Conservation (phyloP, 1,140 invertebrate genomes). For the Drosophila sp. region DNA sequence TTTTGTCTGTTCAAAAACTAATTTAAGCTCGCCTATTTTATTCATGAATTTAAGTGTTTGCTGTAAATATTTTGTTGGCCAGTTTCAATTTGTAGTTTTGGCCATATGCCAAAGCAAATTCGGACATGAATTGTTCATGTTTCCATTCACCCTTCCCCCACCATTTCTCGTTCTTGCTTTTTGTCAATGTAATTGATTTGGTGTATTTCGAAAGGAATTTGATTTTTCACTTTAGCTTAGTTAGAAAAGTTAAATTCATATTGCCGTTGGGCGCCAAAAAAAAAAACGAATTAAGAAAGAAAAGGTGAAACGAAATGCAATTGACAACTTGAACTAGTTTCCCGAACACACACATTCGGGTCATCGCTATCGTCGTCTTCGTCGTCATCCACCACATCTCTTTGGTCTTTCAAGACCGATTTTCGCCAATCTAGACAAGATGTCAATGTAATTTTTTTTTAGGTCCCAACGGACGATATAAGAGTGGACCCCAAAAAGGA, state of each 20-base stretch:
- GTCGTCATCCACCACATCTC: constrained; percentile 15
- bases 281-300: not conserved
- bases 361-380: not conserved
- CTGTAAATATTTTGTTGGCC: constrained; percentile 38
- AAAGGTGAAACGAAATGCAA: constrained; percentile 2
- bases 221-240: constrained; percentile 9
- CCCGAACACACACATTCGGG: constrained; percentile 1
- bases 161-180: not conserved
- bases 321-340: constrained; percentile 11
- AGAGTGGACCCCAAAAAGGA: not conserved
- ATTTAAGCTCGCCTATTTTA: constrained; percentile 68
- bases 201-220: not conserved
- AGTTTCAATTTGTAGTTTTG: constrained; percentile 70
- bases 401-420: constrained; percentile 12
- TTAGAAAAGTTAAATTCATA: not conserved
- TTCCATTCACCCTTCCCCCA: not conserved
- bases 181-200: constrained; percentile 12
- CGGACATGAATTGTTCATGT: constrained; percentile 56
- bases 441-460: constrained; percentile 14
- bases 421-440: constrained; percentile 19
- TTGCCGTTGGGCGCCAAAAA: not conserved
- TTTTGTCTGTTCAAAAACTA: constrained; percentile 53
- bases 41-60: constrained; percentile 76
- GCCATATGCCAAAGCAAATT: constrained; percentile 53
- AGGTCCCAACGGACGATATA: constrained; percentile 2